Percentiles rank a stretch among this genome's conserved stretches.
These are phyloP conservation scores for Baccha elongata DNA, from an alignment of 2,888 invertebrate genomes.

Conservation along the genomic window DNA sequence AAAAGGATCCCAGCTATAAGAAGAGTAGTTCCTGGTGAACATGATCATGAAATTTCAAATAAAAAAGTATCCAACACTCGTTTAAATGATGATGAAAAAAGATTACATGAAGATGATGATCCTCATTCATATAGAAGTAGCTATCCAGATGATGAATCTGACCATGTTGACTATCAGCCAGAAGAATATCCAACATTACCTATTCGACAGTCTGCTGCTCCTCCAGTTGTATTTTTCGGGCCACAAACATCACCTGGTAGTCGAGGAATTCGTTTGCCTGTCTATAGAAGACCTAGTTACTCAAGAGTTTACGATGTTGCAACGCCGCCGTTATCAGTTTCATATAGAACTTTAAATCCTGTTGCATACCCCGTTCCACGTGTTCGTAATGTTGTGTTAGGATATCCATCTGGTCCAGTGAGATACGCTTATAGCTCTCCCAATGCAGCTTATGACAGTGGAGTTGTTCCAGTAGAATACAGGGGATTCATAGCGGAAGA, in stretches of 20 bases:
- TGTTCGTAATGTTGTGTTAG: conserved; percentile 17
- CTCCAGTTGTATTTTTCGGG: conserved; percentile 29
- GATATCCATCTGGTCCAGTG: conserved; percentile 5
- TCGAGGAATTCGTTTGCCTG: conserved; percentile 2
- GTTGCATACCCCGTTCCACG: conserved; percentile 19
- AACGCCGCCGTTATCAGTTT: not conserved
- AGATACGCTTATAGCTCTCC: not conserved
- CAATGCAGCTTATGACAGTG: not conserved
- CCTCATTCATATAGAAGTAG: not conserved
- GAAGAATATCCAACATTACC: conserved; percentile 10
- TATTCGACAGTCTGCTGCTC: conserved; percentile 3
- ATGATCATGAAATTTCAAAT: not conserved
- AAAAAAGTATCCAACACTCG: not conserved
- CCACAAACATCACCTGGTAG: not conserved
- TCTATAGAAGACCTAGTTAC: conserved; percentile 12
- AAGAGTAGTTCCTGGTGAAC: not conserved
- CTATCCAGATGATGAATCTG: not conserved
- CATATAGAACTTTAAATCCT: conserved; percentile 28
- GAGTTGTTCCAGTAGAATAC: not conserved
- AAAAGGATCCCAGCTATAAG: conserved; percentile 12
- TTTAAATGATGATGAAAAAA: not conserved
- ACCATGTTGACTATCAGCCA: conserved; percentile 12
- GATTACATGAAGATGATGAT: not conserved
- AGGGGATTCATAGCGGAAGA: conserved; percentile 18
- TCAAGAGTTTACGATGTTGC: not conserved